Conservation (phyloP, 2,888 invertebrate species). For the Habrosyne pyritoides region DNA sequence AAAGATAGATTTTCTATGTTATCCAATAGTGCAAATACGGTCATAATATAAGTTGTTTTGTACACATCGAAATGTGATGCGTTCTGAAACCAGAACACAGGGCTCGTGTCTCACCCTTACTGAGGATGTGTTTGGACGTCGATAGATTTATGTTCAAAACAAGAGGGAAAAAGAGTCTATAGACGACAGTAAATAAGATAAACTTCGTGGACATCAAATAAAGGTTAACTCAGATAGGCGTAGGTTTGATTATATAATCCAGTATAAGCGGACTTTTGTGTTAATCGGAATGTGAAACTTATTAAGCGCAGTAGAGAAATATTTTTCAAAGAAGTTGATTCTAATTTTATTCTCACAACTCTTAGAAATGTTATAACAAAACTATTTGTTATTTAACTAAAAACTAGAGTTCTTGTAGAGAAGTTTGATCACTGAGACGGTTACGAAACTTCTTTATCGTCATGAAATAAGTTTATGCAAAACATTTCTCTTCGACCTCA, state of each 20-base stretch:
- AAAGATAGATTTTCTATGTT: neutral
- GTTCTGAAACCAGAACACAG: conserved; percentile 1
- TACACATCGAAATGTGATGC: neutral
- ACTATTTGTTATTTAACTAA: neutral
- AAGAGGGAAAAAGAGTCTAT: neutral
- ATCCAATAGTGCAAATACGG: neutral
- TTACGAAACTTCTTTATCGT: neutral
- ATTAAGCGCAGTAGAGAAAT: too few species aligned
- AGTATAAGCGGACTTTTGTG: too few species aligned
- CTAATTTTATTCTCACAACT: neutral
- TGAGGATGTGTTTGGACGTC: neutral
- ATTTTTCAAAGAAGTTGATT: neutral
- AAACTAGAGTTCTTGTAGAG: neutral
- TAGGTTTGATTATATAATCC: neutral
- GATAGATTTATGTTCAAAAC: conserved; percentile 5
- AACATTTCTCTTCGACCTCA: neutral
- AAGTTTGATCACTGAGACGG: neutral
- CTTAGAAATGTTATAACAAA: too few species aligned
- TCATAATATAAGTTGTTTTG: neutral
- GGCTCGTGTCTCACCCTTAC: neutral
- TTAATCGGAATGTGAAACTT: too few species aligned
- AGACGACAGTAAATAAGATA: neutral
- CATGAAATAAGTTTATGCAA: neutral
- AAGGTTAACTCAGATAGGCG: neutral
- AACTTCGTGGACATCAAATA: neutral